phyloP scores from a whole-genome alignment of 2,113 vertebrate genomes.

The Rattus rattus region DNA sequence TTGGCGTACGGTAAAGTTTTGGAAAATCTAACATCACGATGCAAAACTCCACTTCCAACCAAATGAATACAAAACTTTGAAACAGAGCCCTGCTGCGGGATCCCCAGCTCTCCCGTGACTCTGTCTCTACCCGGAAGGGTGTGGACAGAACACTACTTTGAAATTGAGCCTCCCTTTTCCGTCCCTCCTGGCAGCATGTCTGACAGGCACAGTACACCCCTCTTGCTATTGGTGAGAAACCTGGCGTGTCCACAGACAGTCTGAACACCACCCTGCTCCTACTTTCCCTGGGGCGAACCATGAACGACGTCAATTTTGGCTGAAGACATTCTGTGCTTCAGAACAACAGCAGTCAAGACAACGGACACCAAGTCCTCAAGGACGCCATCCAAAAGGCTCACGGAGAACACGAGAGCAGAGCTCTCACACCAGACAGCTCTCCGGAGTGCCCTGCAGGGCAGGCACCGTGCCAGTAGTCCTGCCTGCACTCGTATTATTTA shows the following conservation, averaged over 20 bases:
- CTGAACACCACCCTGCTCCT: constrained; percentile 56
- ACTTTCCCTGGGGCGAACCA: constrained; percentile 74
- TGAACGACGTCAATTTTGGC: constrained; percentile 73
- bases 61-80: not conserved
- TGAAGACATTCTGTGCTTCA: constrained; percentile 52
- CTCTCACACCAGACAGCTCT: not conserved
- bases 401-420: not conserved
- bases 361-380: not conserved
- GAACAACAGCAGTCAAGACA: constrained; percentile 67
- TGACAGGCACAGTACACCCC: constrained; percentile 69
- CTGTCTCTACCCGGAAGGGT: constrained; percentile 68
- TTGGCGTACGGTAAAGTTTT: not conserved
- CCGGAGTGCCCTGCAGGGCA: accelerated
- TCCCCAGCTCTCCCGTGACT: constrained; percentile 69
- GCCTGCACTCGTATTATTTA: not conserved
- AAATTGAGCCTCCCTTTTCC: constrained; percentile 61
- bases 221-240: constrained; percentile 72
- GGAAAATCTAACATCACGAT: not conserved
- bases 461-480: not conserved
- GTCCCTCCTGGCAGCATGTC: constrained; percentile 78
- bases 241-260: not conserved
- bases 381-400: not conserved
- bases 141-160: constrained; percentile 72
- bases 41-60: not conserved
- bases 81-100: constrained; percentile 50